Evolutionary conservation across 2,113 vertebrate species (phyloP), one percentile per base, ranked within the genome.

Genomic region (Kryptolebias marmoratus): DNA sequence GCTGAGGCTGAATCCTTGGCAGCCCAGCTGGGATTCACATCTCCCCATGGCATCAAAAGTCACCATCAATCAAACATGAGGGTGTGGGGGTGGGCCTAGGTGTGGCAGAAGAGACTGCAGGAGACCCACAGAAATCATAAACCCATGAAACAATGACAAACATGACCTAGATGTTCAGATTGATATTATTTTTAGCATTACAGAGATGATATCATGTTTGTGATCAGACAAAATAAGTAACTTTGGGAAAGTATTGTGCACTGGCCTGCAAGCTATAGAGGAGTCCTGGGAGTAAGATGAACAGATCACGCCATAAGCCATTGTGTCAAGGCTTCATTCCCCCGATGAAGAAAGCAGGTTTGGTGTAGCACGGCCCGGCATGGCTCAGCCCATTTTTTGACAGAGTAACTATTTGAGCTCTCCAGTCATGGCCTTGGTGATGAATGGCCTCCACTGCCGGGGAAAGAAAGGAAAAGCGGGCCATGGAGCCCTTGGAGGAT

Each of bases 361-460:
- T 39, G 45, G 49, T 72, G 77, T 79, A 81, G 83, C 81, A 54
- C 22, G 11, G 67, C 69, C 28, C 60, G 59, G 64, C 64, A 72
- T 54, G 56, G 59, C 39, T 5, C 65, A 62, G 77, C 77, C 79
- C 68, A 36, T 81, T 83, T 84, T 87, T 85, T 89, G 86, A 91
- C 89, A 91, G 85, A 87, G 83, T 75, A 74, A 87, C 89, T 81
- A 84, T 83, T 89, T 87, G 88, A 91, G 90, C 90, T 90, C 90
- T 86, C 90, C 83, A 90, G 90, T 92, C 92, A 91, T 90, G 91
- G 88, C 85, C 77, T 77, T 54, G 4, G 72, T 94, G 92, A 93
- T 94, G 91, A 92, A 93, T 92, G 86, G 91, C 89, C 87, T 90
- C 88, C 85, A 73, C 91, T 90, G 90, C 81, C 71, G 56, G 84